phyloP scores from a whole-genome alignment of 2,113 vertebrate genomes.

The Leptosomus discolor region DNA sequence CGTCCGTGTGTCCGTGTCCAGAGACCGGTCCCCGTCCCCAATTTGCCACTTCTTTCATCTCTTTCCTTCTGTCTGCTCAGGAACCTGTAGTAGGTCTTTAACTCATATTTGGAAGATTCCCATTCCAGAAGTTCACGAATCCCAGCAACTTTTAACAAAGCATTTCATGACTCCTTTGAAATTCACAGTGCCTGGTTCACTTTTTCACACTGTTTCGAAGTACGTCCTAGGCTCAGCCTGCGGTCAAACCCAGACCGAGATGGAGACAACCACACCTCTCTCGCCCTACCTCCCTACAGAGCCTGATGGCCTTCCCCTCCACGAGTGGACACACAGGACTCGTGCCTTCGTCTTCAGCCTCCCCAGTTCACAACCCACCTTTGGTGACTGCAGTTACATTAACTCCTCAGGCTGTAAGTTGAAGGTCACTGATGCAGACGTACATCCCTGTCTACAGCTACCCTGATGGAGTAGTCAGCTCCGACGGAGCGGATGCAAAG shows the following conservation, averaged over 20 bases:
- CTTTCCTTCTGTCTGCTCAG: neutral
- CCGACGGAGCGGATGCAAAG: fast-evolving
- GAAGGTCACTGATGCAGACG: neutral
- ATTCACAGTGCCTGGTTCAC: neutral
- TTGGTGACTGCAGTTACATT: neutral
- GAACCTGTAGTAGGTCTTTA: neutral
- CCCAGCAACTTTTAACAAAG: neutral
- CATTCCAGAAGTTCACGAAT: neutral
- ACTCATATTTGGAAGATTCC: neutral
- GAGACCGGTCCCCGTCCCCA: too few relatives aligned
- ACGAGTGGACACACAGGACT: neutral
- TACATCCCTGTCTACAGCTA: neutral
- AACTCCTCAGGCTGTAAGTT: neutral
- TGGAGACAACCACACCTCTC: neutral
- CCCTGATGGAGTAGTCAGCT: neutral
- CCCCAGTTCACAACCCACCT: neutral
- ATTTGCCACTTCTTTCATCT: neutral
- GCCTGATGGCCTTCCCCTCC: neutral
- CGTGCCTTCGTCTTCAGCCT: neutral
- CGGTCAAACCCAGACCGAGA: neutral
- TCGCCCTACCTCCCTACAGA: neutral
- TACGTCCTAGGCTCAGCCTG: neutral
- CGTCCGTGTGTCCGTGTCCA: too few relatives aligned
- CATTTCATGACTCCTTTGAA: neutral
- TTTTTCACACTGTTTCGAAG: neutral